Conservation (phyloP, 2,888 invertebrate genomes). For the Gymnosoma rotundatum region DNA sequence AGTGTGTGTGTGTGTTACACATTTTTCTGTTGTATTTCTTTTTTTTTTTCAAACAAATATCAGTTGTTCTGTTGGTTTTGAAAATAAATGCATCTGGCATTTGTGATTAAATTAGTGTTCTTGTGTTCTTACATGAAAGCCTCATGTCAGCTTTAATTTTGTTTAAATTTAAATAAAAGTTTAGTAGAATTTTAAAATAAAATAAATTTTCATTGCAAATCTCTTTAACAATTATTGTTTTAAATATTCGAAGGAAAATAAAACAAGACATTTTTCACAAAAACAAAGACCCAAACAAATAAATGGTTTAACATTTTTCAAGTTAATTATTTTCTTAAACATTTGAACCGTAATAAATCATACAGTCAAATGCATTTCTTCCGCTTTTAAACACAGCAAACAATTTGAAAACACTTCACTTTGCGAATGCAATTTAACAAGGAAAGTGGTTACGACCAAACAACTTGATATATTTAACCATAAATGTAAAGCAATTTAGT, state of each 20-base stretch:
- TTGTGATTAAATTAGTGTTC: slow-evolving; percentile 14
- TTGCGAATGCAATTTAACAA: slow-evolving; percentile 18
- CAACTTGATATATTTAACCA: slow-evolving; percentile 4
- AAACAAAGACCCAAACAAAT: neutral
- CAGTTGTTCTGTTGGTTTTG: slow-evolving; percentile 34
- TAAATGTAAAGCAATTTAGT: slow-evolving; percentile 21
- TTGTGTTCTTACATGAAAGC: neutral
- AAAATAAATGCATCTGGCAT: slow-evolving; percentile 43
- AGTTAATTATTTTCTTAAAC: slow-evolving; percentile 55
- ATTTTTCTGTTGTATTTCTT: no score
- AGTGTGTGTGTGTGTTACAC: no score
- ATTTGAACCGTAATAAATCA: slow-evolving; percentile 54
- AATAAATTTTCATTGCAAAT: neutral
- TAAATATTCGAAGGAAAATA: neutral
- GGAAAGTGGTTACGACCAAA: slow-evolving; percentile 12
- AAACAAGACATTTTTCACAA: neutral
- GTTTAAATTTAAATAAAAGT: neutral
- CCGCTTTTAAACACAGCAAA: slow-evolving; percentile 20
- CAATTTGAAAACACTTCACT: slow-evolving; percentile 19
- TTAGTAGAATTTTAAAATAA: neutral
- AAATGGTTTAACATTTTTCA: slow-evolving; percentile 15
- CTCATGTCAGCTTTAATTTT: neutral
- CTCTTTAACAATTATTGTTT: neutral
- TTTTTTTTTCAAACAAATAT: slow-evolving; percentile 25
- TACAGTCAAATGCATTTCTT: slow-evolving; percentile 49